Evolutionary conservation across 2,888 invertebrate genomes (phyloP).

Genomic region (Ophonus ardosiacus): DNA sequence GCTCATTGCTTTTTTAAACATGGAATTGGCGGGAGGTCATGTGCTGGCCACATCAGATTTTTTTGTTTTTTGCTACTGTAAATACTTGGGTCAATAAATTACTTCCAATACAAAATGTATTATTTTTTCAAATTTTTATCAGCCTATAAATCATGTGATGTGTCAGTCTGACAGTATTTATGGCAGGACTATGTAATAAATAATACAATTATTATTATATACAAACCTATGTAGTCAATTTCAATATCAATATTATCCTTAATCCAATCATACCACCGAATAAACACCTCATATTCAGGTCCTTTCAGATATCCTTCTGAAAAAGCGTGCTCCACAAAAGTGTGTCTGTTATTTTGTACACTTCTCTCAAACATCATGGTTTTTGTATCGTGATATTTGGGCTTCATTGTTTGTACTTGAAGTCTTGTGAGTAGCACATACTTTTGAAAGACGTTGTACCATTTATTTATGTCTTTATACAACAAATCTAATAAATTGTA

Average conservation of each 20-base stretch:
- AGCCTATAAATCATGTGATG: neutral
- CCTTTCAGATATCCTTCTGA: slow-evolving; percentile 83
- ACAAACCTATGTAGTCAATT: slow-evolving; percentile 90
- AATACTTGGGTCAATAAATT: no score
- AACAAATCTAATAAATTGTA: slow-evolving; percentile 90
- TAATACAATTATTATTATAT: no score
- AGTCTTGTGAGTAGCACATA: slow-evolving; percentile 95
- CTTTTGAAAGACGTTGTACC: slow-evolving; percentile 93
- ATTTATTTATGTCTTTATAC: slow-evolving; percentile 90
- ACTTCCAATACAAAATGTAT: no score
- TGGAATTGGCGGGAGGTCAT: no score
- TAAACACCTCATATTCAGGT: slow-evolving; percentile 88
- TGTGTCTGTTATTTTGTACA: slow-evolving; percentile 88
- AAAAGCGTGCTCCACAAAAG: slow-evolving; percentile 90
- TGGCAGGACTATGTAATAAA: no score
- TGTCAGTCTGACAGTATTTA: no score
- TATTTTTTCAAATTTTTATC: no score
- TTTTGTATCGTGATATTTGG: slow-evolving; percentile 78
- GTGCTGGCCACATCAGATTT: no score
- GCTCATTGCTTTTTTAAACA: no score
- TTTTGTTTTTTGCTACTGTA: no score
- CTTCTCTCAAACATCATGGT: slow-evolving; percentile 95
- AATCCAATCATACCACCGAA: slow-evolving; percentile 93
- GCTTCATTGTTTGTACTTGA: slow-evolving; percentile 83
- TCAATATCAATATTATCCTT: slow-evolving; percentile 84